A percentile compares a stretch with the other conserved stretches of the same genome.
Evolutionary conservation across 2,797 vertebrate species (phyloP).

Genomic region (Knipowitschia caucasica): DNA sequence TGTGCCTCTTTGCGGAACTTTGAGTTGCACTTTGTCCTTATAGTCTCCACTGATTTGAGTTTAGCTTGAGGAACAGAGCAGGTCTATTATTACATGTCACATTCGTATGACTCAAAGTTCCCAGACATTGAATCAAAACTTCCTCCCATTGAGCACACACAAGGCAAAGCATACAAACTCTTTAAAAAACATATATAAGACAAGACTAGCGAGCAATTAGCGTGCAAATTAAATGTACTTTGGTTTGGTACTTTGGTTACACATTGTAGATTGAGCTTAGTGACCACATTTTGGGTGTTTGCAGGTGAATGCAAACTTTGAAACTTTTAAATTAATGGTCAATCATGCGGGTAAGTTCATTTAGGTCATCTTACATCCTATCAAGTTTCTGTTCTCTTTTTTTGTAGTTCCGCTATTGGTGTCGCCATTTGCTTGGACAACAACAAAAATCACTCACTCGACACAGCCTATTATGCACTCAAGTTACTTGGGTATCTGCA

Average conservation of each 20-base stretch:
- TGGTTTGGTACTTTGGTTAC: too few species aligned
- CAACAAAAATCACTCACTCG: slow-evolving; percentile 10
- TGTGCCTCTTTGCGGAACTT: too few species aligned
- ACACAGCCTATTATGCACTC: neutral
- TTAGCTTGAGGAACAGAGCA: neutral
- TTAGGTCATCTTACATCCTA: slow-evolving; percentile 39
- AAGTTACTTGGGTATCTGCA: too few species aligned
- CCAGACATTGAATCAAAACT: slow-evolving; percentile 19
- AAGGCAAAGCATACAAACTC: too few species aligned
- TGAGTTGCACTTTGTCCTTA: too few species aligned
- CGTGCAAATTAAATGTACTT: too few species aligned
- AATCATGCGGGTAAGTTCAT: slow-evolving; percentile 51
- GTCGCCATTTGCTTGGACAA: slow-evolving; percentile 10
- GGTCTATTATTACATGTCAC: slow-evolving; percentile 35
- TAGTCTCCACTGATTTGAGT: too few species aligned
- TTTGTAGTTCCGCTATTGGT: slow-evolving; percentile 42
- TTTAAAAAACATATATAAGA: too few species aligned
- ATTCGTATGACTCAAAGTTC: slow-evolving; percentile 23
- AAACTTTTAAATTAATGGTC: too few species aligned
- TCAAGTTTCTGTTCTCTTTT: slow-evolving; percentile 59
- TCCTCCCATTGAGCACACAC: slow-evolving; percentile 10
- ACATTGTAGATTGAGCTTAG: too few species aligned
- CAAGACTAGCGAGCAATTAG: too few species aligned
- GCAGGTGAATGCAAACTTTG: too few species aligned
- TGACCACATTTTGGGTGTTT: slow-evolving; percentile 18